Evolutionary conservation across 2,113 vertebrate species (phyloP).

Genomic region (Gavia stellata): DNA sequence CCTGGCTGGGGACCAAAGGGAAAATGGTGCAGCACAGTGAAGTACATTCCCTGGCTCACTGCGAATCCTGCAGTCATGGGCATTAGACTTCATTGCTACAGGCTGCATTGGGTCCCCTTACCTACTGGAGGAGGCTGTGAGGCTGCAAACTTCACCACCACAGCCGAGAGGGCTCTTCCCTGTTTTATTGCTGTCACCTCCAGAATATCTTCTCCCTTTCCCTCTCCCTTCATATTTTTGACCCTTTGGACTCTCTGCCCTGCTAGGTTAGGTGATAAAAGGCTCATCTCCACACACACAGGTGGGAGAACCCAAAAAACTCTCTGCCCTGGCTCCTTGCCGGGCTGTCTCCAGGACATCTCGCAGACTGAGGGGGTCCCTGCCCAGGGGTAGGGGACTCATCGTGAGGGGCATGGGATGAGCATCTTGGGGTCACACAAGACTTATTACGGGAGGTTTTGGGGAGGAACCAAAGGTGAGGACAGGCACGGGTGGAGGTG

Average conservation of each 20-base stretch:
- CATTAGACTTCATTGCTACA: not conserved
- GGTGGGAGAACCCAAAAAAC: not conserved
- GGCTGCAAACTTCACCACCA: not conserved
- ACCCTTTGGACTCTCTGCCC: not conserved
- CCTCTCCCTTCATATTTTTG: not conserved
- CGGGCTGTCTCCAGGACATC: not conserved
- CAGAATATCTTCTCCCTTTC: not conserved
- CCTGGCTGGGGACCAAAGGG: not conserved
- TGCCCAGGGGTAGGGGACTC: not conserved
- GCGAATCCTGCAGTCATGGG: not conserved
- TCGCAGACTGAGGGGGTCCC: not conserved
- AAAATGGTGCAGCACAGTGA: not conserved
- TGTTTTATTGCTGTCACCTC: not conserved
- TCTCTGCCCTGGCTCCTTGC: not conserved
- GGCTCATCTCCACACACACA: not conserved
- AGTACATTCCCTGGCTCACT: not conserved
- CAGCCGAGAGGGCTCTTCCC: not conserved
- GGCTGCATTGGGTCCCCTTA: not conserved
- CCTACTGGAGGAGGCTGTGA: not conserved
- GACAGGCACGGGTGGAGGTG: not conserved
- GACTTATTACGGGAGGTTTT: not conserved
- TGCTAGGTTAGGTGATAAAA: not conserved
- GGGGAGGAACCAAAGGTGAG: not conserved
- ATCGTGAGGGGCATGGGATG: not conserved
- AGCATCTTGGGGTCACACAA: not conserved